Evolutionary conservation across 1,140 invertebrate species (phyloP), one percentile per base, ranked within the genome.

Genomic region (Pogonognathellus flavescens): DNA sequence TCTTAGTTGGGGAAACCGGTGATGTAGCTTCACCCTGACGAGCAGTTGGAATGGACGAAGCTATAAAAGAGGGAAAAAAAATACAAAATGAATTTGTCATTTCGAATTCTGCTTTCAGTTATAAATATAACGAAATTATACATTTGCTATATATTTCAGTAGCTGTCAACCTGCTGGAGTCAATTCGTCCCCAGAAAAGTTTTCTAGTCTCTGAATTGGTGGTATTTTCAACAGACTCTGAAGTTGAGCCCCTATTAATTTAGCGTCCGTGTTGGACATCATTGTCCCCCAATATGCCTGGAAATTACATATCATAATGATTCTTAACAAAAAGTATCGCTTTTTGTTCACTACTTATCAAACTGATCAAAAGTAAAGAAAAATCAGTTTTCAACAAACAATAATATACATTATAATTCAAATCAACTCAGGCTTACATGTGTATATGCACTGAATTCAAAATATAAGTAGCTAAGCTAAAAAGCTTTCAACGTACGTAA

Each of bases 191-290:
- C 41, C 20, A 18, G 22, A 49, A 6, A 76, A 66, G 22, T 20
- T 20, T 76, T 76, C 70, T 31, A n/a, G 50, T 41, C 85, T 85
- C 13, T 76, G 62, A 25, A 87, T 87, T 7, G 86, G 86, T 25
- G 86, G 83, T 60, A 87, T 87, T 31, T 87, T 87, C 25, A 87
- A 53, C 0, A 87, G 66, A 31, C 53, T 82, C 57, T 87, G 86
- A 9, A 87, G 62, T 25, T 87, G 70, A 62, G 80, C 57, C 20
- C 86, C 86, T 76, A 87, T 87, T 55, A 62, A 25, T 57, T 85
- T 66, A 13, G 84, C 84, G 49, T 85, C 84, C 14, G 57, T 60
- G 8, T 59, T 85, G 14, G 25, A 62, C 83, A 70, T 66, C 83
- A 84, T 84, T 41, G 80, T 82, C 20, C 20, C 22, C 62, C 14